Conservation (phyloP, 2,888 invertebrate genomes). For the Plagodis dolabraria region DNA sequence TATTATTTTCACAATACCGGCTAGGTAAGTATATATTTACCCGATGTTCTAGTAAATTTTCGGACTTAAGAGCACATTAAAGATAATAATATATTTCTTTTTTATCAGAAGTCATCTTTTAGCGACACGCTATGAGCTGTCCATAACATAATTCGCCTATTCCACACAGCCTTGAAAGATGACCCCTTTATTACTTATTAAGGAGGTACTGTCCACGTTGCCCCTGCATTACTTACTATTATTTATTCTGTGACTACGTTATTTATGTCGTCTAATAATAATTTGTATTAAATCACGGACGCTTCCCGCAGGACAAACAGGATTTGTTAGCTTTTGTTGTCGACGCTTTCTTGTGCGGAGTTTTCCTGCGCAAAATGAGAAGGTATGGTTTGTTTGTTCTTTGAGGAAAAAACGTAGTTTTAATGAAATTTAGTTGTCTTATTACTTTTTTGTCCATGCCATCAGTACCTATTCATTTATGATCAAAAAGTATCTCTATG, state of each 20-base stretch:
- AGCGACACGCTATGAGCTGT: neutral
- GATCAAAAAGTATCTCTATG: too few relatives aligned
- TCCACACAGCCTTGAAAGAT: conserved; percentile 65
- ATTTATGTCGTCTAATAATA: conserved; percentile 85
- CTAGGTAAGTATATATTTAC: too few relatives aligned
- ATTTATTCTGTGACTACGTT: conserved; percentile 47
- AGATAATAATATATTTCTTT: too few relatives aligned
- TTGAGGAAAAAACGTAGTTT: conserved; percentile 54
- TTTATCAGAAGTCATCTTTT: too few relatives aligned
- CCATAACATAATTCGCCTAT: conserved; percentile 20
- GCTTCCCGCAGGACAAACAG: conserved; percentile 79
- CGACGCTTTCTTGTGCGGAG: conserved; percentile 53
- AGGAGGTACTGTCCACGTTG: conserved; percentile 67
- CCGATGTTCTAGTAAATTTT: too few relatives aligned
- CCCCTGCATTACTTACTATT: conserved; percentile 56
- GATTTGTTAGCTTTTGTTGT: conserved; percentile 83
- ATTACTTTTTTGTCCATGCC: conserved; percentile 16
- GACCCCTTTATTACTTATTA: conserved; percentile 85
- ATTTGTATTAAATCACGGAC: conserved; percentile 84
- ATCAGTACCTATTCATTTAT: neutral
- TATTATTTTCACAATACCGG: too few relatives aligned
- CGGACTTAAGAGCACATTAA: too few relatives aligned
- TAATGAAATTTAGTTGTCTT: conserved; percentile 35
- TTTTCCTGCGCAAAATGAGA: conserved; percentile 60
- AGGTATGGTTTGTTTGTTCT: conserved; percentile 63